Evolutionary conservation across 1,140 invertebrate genomes (phyloP), one percentile per base, ranked within the genome.

Genomic region (Gonatopus flavifemur): DNA sequence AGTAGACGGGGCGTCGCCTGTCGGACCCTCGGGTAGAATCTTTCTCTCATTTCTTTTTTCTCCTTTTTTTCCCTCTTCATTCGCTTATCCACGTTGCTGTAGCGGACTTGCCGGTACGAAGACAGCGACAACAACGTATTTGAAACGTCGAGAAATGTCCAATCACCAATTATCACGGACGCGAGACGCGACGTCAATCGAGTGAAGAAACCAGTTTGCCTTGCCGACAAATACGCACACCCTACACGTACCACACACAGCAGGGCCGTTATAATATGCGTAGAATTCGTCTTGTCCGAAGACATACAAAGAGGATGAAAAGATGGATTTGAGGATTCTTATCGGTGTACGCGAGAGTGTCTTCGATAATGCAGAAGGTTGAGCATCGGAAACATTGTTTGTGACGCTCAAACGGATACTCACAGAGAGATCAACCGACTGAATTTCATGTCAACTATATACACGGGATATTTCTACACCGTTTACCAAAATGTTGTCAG

Each of bases 1-100:
- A 42, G 54, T 61, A 69, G 66, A 70, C 67, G 63, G 60, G 46
- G 49, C 57, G 67, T 68, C 67, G 67, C 67, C 67, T 55, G 52
- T 30, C 51, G 31, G 49, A 37, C 64, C 55, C 59, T 64, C 60
- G 46, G 62, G 48, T 65, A 48, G 25, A 7, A 7, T 28, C 31
- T 55, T 51, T 44, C 54, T 52, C 51, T 55, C 52, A 41, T 49
- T 45, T 35, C 31, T 53, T 46, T 44, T 49, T 32, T 55, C 28
- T 47, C 44, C 49, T 32, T 15, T 15, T 40, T 52, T 45, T 43
- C 32, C 40, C 47, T 53, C 32, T 39, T n/a, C n/a, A n/a, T n/a
- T n/a, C n/a, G n/a, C n/a, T n/a, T n/a, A n/a, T n/a, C n/a, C n/a
- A n/a, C n/a, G n/a, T n/a, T n/a, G n/a, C n/a, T n/a, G n/a, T n/a